These are phyloP conservation scores for Fragum sueziense DNA, from an alignment of 2,888 invertebrate species.

Conservation along the genomic window DNA sequence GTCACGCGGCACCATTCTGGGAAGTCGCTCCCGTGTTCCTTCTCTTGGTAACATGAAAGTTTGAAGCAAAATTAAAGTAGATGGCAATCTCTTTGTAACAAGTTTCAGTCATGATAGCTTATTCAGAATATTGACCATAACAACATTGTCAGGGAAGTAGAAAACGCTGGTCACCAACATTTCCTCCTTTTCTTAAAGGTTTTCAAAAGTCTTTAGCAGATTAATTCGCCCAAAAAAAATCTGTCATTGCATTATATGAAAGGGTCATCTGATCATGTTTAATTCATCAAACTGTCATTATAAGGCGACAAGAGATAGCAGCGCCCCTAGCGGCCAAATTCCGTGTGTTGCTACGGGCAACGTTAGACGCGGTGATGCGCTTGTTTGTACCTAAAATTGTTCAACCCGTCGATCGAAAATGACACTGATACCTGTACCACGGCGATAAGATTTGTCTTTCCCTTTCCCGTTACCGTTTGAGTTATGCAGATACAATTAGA, in stretches of 20 bases:
- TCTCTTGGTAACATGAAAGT: too few species aligned
- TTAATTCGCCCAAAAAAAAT: neutral
- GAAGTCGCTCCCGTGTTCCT: too few species aligned
- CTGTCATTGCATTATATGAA: constrained; percentile 29
- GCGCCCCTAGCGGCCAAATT: constrained; percentile 23
- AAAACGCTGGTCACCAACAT: neutral
- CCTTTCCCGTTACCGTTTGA: too few species aligned
- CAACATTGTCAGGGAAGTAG: neutral
- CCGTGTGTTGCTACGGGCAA: constrained; percentile 20
- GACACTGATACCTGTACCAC: neutral
- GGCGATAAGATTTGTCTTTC: too few species aligned
- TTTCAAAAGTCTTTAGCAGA: neutral
- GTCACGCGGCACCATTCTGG: neutral
- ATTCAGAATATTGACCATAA: neutral
- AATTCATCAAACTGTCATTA: constrained; percentile 55
- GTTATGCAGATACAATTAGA: too few species aligned
- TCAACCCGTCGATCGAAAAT: constrained; percentile 22
- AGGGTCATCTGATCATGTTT: constrained; percentile 21
- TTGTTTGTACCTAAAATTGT: constrained; percentile 23
- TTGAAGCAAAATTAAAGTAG: too few species aligned
- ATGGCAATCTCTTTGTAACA: neutral
- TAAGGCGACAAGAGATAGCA: constrained; percentile 42
- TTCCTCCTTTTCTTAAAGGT: neutral
- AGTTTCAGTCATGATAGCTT: neutral
- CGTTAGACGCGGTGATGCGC: constrained; percentile 18